A percentile compares a stretch with the other conserved stretches of the same genome.
These are phyloP conservation scores for Scomberomorus guttatus DNA, from an alignment of 2,797 vertebrate species.

Conservation along the genomic window DNA sequence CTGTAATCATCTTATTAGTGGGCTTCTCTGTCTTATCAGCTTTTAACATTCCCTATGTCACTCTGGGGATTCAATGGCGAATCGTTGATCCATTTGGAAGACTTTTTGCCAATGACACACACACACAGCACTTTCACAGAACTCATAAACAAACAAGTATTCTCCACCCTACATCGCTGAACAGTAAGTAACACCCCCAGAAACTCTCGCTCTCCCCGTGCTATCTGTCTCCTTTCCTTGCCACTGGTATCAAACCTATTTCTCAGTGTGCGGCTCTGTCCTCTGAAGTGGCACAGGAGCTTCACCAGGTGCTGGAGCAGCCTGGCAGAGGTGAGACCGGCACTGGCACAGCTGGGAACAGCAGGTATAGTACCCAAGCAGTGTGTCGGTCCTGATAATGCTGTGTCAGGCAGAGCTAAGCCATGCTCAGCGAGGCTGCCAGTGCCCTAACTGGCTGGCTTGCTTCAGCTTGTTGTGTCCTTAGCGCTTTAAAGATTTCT, in stretches of 20 bases:
- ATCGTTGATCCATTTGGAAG: constrained; percentile 68
- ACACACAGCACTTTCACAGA: constrained; percentile 62
- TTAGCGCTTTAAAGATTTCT: constrained; percentile 28
- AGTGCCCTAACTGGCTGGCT: constrained; percentile 48
- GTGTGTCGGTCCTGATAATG: constrained; percentile 69
- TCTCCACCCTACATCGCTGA: constrained; percentile 49
- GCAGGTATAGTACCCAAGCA: constrained; percentile 55
- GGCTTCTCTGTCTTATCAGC: neutral
- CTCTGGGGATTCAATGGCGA: neutral
- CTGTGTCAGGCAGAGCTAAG: constrained; percentile 59
- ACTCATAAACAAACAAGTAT: constrained; percentile 70
- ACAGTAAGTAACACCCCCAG: constrained; percentile 37
- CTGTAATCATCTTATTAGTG: neutral
- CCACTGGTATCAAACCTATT: constrained; percentile 54
- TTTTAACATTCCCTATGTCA: neutral
- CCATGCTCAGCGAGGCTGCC: constrained; percentile 56
- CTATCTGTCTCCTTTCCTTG: constrained; percentile 35
- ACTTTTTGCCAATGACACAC: constrained; percentile 73
- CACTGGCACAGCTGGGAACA: constrained; percentile 61
- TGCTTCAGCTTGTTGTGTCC: constrained; percentile 46
- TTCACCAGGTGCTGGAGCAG: constrained; percentile 46
- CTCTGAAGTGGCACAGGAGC: constrained; percentile 53
- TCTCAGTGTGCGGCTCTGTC: constrained; percentile 49
- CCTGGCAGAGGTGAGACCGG: constrained; percentile 58
- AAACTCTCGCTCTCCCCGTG: constrained; percentile 16